Evolutionary conservation across 2,888 invertebrate genomes (phyloP), one percentile per base, ranked within the genome.

Genomic region (Linyphia triangularis): DNA sequence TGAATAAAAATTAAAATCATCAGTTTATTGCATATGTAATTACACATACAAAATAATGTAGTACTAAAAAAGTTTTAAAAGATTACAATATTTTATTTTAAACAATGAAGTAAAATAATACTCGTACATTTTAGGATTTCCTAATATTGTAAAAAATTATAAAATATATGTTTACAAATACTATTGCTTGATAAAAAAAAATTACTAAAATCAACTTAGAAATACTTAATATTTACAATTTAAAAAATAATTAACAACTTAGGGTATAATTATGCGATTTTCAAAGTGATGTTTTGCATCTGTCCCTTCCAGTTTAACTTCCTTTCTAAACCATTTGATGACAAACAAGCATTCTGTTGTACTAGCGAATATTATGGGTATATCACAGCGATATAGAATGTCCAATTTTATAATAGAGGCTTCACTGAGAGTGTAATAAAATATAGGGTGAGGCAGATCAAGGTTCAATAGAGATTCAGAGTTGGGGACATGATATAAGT

Each of bases 391-490:
- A 33, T 70, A 77, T 13, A 37, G 0, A 37, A 88, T 72, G 26
- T 83, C 88, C 43, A 88, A 24, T 0, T 70, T 37, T 1, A 82
- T 70, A n/a, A 88, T 83, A 1, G 88, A 88, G 4, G 83, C 88
- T 72, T 88, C 88, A 78, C 88, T 88, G 1, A 88, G 61, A 13
- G 19, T 43, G 28, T 28, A 37, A 26, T 33, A 22, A n/a, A 26
- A 67, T 37, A 67, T 19, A 33, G 83, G 82, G 22, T 33, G 26
- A 24, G 51, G n/a, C 9, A 73, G 10, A 30, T 86, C 65, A 33
- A 77, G 61, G 22, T 43, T 22, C 6, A 77, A 3, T 4, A 88
- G 72, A 26, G 75, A n/a, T 22, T 63, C 22, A 26, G 59, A 57
- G 22, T 30, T n/a, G 13, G 75, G 82, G 24, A 88, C 40, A 61